Evolutionary conservation across 1,140 invertebrate species (phyloP), one percentile per base, ranked within the genome.

Genomic region (Cotesia chilonis): DNA sequence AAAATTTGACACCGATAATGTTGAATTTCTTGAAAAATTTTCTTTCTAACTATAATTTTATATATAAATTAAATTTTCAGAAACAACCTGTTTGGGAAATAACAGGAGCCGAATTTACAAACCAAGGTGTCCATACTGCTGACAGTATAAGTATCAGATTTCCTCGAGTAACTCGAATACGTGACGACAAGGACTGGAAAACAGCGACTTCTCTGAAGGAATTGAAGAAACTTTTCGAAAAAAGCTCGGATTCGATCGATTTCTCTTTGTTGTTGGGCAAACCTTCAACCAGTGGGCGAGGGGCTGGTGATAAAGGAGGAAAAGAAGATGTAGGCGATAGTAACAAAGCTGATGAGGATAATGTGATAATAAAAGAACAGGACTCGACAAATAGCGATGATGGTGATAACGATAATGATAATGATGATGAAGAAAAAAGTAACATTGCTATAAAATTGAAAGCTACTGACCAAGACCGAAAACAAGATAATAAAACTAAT

Each of bases 61-160:
- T 68, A 57, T 68, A 7, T 70, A 65, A 68, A 63, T 68, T 54
- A 57, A 12, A 47, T 41, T 75, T 72, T 69, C 63, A 89, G 85
- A 87, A 91, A 66, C 92, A 95, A 82, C 96, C 95, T 3, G 93
- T 98, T 12, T 98, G 96, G 96, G 95, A 98, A 88, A 96, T 98
- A 41, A 94, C 94, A 2, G 96, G 96, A 0, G 96, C 96, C 0
- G 96, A 98, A 85, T 95, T 98, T 77, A 95, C 94, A 6, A 92
- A 95, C 82, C 90, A 93, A 72, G 93, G 95, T 61, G 89, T 93
- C 14, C 96, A 98, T 80, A 97, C 95, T 4, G 95, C 95, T 2
- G 91, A 93, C 81, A 95, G 95, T 4, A 97, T 98, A 78, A 97
- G 95, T 3, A 95, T 98, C 60, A 87, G 96, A 76, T 98, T 98